These are phyloP conservation scores for Gnatocerus cornutus DNA, from an alignment of 2,888 invertebrate genomes.

Conservation along the genomic window DNA sequence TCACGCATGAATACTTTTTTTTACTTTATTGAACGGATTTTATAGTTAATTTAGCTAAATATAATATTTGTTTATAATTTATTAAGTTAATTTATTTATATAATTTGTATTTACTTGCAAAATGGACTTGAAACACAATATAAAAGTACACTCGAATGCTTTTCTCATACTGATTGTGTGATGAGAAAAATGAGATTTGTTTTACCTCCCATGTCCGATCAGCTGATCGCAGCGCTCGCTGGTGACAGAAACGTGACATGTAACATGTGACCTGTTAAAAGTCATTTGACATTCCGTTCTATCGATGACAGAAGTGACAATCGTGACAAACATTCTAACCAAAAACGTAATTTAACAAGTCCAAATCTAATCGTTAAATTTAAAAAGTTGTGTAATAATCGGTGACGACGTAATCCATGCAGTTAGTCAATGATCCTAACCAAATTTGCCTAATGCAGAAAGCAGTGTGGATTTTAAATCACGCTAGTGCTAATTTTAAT, in stretches of 20 bases:
- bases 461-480: conserved; percentile 48
- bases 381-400: conserved; percentile 29
- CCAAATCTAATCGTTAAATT: conserved; percentile 8
- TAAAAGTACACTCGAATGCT: no score
- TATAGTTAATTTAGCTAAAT: no score
- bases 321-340: conserved; percentile 31
- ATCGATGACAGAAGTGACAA: conserved; percentile 18
- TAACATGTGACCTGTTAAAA: conserved; percentile 12
- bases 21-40: no score
- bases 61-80: no score
- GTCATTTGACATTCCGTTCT: conserved; percentile 17
- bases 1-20: no score
- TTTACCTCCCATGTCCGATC: no score
- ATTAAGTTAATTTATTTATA: no score
- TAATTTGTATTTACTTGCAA: no score
- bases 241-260: not conserved
- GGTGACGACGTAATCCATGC: conserved; percentile 43
- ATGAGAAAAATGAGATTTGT: no score
- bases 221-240: no score
- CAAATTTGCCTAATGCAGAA: conserved; percentile 48
- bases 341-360: conserved; percentile 28
- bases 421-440: conserved; percentile 42
- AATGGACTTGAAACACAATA: no score
- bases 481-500: conserved; percentile 57
- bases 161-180: no score